Conservation (phyloP, 2,113 vertebrate species). For the Oxyura jamaicensis region DNA sequence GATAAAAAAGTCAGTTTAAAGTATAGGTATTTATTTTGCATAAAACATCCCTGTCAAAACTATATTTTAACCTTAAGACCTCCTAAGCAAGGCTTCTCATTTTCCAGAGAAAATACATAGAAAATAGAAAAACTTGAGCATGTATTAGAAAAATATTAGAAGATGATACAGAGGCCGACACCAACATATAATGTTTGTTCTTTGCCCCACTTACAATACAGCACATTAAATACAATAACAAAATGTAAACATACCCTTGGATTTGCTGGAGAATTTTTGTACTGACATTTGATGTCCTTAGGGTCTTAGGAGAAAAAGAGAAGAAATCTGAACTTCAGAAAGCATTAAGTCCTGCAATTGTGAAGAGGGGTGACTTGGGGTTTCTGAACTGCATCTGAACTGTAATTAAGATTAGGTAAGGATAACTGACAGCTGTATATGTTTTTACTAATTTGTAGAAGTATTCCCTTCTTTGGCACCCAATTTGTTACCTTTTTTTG, state of each 20-base stretch:
- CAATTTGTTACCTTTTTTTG: neutral
- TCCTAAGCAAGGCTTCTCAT: neutral
- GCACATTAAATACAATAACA: neutral
- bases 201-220: neutral
- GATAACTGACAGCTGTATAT: conserved; percentile 9
- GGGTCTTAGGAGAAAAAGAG: neutral
- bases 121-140: neutral
- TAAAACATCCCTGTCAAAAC: neutral
- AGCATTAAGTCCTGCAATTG: neutral
- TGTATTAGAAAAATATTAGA: neutral
- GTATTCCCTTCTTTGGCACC: conserved; percentile 12
- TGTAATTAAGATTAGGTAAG: neutral
- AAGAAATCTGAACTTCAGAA: neutral
- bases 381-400: neutral
- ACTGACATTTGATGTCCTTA: neutral
- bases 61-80: neutral
- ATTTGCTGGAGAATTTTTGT: neutral
- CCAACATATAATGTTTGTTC: neutral
- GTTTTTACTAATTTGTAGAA: conserved; percentile 8
- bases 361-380: neutral
- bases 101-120: neutral
- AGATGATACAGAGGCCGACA: neutral
- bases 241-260: neutral
- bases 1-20: neutral
- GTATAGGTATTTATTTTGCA: neutral